Evolutionary conservation across 1,140 invertebrate genomes (phyloP).

Genomic region (Neomicropteryx cornuta): DNA sequence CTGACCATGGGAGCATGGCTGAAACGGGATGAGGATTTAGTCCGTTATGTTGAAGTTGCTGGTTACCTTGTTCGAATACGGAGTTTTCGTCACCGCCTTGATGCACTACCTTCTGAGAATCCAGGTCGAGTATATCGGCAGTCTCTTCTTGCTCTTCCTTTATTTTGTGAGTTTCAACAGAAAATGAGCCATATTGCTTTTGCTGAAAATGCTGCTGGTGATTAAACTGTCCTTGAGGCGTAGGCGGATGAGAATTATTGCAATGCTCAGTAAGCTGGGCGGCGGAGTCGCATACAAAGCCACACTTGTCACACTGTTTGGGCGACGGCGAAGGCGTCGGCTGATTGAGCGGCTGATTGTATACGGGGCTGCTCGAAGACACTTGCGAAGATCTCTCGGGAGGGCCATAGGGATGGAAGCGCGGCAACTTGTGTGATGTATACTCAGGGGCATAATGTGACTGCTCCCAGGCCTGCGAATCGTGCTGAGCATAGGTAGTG

Average conservation of each 20-base stretch:
- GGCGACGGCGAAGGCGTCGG: conserved; percentile 49
- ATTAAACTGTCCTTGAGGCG: conserved; percentile 28
- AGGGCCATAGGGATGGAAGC: conserved; percentile 40
- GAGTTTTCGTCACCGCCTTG: conserved; percentile 36
- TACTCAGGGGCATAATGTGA: conserved; percentile 40
- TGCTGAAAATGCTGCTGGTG: conserved; percentile 38
- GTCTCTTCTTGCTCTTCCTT: conserved; percentile 56
- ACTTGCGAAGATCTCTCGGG: conserved; percentile 41
- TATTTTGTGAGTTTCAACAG: conserved; percentile 31
- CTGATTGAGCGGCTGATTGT: conserved; percentile 42
- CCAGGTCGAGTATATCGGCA: conserved; percentile 75
- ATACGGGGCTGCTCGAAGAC: conserved; percentile 52
- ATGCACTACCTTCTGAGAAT: conserved; percentile 77
- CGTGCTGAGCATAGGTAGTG: conserved; percentile 22
- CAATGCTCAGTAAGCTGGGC: conserved; percentile 59
- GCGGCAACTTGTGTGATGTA: conserved; percentile 29
- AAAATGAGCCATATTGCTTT: conserved; percentile 30
- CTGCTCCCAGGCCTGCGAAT: conserved; percentile 36
- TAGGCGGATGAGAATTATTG: conserved; percentile 52
- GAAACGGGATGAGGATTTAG: conserved; percentile 46
- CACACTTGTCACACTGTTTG: conserved; percentile 71
- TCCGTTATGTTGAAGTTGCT: conserved; percentile 33
- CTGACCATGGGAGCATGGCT: conserved; percentile 47
- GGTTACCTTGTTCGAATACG: conserved; percentile 39
- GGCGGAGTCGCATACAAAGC: conserved; percentile 60